Conservation (phyloP, 2,113 vertebrate genomes). For the Tauraco erythrolophus region DNA sequence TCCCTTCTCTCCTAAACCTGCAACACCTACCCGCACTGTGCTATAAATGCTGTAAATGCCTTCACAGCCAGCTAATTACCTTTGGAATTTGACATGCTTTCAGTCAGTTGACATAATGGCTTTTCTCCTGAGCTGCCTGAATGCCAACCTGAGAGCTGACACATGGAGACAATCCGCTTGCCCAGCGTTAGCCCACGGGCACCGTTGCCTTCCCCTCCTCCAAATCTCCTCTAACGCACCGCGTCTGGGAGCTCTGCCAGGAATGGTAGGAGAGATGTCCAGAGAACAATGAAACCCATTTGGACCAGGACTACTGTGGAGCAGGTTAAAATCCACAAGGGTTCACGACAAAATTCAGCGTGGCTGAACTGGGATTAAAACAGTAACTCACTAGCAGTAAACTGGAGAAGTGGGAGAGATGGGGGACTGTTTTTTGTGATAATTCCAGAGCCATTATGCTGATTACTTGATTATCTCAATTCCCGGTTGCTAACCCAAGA, state of each 20-base stretch:
- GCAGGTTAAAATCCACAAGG: constrained; percentile 4
- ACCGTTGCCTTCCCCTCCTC: neutral
- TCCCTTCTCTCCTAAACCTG: neutral
- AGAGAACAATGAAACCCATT: neutral
- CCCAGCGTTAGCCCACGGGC: neutral
- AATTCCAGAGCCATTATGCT: neutral
- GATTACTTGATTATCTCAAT: constrained; percentile 9
- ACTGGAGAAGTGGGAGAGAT: neutral
- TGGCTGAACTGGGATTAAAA: neutral
- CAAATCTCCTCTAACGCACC: neutral
- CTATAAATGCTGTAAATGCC: neutral
- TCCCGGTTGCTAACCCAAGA: constrained; percentile 7
- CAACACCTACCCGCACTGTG: neutral
- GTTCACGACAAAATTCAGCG: neutral
- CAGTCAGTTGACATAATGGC: neutral
- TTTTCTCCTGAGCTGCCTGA: constrained; percentile 4
- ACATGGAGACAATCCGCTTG: neutral
- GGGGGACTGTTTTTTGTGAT: neutral
- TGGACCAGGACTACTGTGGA: neutral
- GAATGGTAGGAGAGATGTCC: neutral
- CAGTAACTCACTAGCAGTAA: neutral
- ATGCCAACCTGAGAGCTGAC: neutral
- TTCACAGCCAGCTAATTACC: neutral
- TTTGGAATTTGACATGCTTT: neutral
- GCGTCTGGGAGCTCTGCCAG: neutral